phyloP scores from a whole-genome alignment of 2,113 vertebrate species.

The Oncorhynchus tshawytscha region DNA sequence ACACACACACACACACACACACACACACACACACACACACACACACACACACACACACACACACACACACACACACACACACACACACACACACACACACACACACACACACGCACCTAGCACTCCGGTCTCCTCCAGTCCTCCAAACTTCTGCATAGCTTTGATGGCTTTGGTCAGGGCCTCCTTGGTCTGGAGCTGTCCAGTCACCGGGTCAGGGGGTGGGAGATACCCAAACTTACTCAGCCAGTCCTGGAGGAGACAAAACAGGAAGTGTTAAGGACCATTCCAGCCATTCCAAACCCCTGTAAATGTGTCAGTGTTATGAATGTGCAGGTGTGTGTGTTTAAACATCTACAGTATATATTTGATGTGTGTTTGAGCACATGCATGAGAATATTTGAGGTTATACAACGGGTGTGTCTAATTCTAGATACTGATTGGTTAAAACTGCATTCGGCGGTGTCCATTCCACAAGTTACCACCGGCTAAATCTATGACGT shows the following conservation, averaged over 20 bases:
- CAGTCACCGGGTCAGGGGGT: slow-evolving; percentile 79
- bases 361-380: slow-evolving; percentile 1
- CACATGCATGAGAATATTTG: not conserved
- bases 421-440: not conserved
- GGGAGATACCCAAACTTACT: slow-evolving; percentile 94
- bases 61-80: slow-evolving; percentile 61
- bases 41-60: slow-evolving; percentile 61
- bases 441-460: too few relatives aligned
- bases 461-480: too few relatives aligned
- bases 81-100: not conserved
- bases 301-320: not conserved
- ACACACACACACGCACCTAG: slow-evolving; percentile 75
- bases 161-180: slow-evolving; percentile 87
- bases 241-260: slow-evolving; percentile 87
- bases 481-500: too few relatives aligned
- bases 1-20: slow-evolving; percentile 61
- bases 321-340: not conserved
- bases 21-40: not conserved
- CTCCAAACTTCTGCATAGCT: slow-evolving; percentile 93
- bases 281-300: slow-evolving; percentile 27
- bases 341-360: not conserved
- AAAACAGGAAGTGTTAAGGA: slow-evolving; percentile 6
- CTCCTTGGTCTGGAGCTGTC: slow-evolving; percentile 89
- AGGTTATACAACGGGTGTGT: not conserved
- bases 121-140: slow-evolving; percentile 85